phyloP scores from a whole-genome alignment of 2,888 invertebrate genomes.

The Idaea biselata region DNA sequence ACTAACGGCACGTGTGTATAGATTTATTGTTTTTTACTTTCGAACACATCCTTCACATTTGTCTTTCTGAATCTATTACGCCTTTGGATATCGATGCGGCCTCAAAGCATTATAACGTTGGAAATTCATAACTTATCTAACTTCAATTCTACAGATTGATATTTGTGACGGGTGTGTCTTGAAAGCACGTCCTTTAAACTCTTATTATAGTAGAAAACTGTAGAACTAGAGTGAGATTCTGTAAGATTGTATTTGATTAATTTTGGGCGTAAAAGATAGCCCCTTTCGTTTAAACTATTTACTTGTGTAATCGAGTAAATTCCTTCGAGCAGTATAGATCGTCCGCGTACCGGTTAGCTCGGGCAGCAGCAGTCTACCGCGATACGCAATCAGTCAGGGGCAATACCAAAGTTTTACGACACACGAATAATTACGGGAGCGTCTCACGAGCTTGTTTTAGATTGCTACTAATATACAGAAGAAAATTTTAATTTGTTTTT shows the following conservation, averaged over 20 bases:
- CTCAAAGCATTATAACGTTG: not conserved
- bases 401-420: constrained; percentile 28
- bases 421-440: constrained; percentile 26
- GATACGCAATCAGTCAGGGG: constrained; percentile 35
- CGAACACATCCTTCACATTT: constrained; percentile 1
- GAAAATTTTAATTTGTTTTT: constrained; percentile 31
- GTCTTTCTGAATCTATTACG: not conserved
- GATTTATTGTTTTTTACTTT: not conserved
- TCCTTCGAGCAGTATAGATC: not conserved
- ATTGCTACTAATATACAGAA: constrained; percentile 25
- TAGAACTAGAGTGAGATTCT: too few relatives aligned
- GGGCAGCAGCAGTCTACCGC: constrained; percentile 25
- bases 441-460: constrained; percentile 25
- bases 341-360: not conserved
- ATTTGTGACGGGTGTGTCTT: too few relatives aligned
- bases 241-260: not conserved
- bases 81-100: not conserved
- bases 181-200: too few relatives aligned
- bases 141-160: too few relatives aligned
- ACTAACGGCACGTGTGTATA: not conserved
- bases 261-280: not conserved
- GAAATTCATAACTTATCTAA: too few relatives aligned
- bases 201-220: too few relatives aligned
- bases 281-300: not conserved
- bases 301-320: not conserved